phyloP scores from a whole-genome alignment of 2,797 vertebrate species.

The Bryconaethiops microstoma region DNA sequence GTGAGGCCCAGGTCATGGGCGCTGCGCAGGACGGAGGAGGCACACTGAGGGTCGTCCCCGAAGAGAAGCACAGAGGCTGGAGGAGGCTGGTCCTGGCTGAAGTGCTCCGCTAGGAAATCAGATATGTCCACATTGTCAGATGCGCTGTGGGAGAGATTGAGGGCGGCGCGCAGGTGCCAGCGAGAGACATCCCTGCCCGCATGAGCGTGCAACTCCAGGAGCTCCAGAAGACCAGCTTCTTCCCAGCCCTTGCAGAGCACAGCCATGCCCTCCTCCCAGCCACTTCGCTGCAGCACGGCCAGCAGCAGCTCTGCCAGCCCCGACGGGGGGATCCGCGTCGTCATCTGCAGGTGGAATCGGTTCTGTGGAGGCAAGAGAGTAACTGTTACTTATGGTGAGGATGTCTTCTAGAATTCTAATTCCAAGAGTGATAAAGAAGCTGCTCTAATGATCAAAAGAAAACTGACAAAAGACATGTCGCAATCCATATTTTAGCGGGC shows the following conservation, averaged over 20 bases:
- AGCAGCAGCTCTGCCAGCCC: conserved; percentile 79
- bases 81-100: conserved; percentile 67
- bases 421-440: no score
- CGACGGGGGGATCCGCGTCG: conserved; percentile 78
- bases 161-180: conserved; percentile 71
- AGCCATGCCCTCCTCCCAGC: conserved; percentile 81
- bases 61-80: conserved; percentile 78
- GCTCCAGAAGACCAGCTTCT: conserved; percentile 72
- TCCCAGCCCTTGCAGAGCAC: conserved; percentile 85
- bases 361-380: conserved; percentile 71
- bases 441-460: no score
- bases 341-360: conserved; percentile 87
- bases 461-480: no score
- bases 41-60: conserved; percentile 72
- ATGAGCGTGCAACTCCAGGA: conserved; percentile 71
- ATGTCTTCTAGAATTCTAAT: neutral
- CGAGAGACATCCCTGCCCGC: conserved; percentile 46
- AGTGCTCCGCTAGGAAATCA: conserved; percentile 72
- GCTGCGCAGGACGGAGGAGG: conserved; percentile 71
- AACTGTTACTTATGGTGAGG: neutral
- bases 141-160: conserved; percentile 77
- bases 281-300: conserved; percentile 74
- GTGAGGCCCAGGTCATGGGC: conserved; percentile 77
- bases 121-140: conserved; percentile 67
- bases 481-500: no score